A percentile compares a stretch with the other conserved stretches of the same genome.
Evolutionary conservation across 2,797 vertebrate species (phyloP).

Genomic region (Euthynnus affinis): DNA sequence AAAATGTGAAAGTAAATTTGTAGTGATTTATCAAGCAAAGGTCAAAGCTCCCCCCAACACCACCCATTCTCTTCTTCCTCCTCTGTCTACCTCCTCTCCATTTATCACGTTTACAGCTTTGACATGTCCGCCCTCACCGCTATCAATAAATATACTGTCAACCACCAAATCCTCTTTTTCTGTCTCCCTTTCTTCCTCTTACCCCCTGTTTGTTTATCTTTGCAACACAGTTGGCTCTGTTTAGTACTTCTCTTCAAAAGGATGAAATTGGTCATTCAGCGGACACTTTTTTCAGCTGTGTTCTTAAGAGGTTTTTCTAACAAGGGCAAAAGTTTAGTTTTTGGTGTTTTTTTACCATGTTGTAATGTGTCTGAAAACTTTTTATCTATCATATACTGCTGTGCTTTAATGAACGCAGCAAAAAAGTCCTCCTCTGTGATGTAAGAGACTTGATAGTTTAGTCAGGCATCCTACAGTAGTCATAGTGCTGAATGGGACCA

Average conservation of each 20-base stretch:
- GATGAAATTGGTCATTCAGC: background rate
- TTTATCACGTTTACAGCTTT: slow-evolving; percentile 61
- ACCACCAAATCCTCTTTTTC: slow-evolving; percentile 11
- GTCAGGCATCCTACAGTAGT: background rate
- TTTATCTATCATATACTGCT: background rate
- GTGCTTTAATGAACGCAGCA: background rate
- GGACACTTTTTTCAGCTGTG: background rate
- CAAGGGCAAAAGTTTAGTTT: background rate
- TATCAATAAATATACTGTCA: slow-evolving; percentile 66
- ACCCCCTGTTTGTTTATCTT: background rate
- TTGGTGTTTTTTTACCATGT: background rate
- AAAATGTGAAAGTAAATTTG: slow-evolving; percentile 32
- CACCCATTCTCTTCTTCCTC: slow-evolving; percentile 17
- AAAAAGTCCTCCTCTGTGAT: background rate
- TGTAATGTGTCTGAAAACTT: background rate
- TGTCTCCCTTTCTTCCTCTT: background rate
- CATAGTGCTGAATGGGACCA: background rate
- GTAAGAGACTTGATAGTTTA: background rate
- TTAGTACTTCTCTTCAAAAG: background rate
- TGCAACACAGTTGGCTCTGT: background rate
- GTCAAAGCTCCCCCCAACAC: slow-evolving; percentile 27
- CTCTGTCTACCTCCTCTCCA: slow-evolving; percentile 32
- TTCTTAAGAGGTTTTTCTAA: background rate
- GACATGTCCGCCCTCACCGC: slow-evolving; percentile 47
- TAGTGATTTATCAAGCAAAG: slow-evolving; percentile 50